Base-by-base conservation (phyloP, 1,140 invertebrate genomes). In the Orchesella cincta region DNA sequence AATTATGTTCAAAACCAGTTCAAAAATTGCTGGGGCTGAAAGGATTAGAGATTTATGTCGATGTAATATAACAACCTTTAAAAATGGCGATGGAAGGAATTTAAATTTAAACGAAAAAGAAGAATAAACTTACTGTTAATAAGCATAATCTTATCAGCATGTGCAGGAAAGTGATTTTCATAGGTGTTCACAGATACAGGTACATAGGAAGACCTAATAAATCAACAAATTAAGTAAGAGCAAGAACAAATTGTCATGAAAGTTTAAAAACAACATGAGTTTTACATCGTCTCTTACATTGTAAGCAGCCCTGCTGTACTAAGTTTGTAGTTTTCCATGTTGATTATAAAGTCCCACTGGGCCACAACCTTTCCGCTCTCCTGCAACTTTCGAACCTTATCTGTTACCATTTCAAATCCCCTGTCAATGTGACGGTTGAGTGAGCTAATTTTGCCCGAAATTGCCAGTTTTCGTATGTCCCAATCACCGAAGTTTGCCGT, bases 401-500 rank as follows among this genome's bases (percentile, higher is more conserved):
- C 2, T 8, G 62, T 67, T 67, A n/a, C 62, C 29, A 31, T 67
- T 29, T 67, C 62, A 67, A 67, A 67, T 29, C 26, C 62, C 33
- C 62, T 67, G 29, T 67, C 62, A 67, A 67, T 67, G 31, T 67
- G 62, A 67, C 62, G 62, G n/a, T 67, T 67, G 2, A 67, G 62
- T 5, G 1, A 5, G 8, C 8, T 1, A 3, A 67, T 5, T n/a
- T 67, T 31, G 5, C 62, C 62, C 1, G 62, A 29, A 8, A 67
- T 12, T 26, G 62, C 62, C 33, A 67, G 26, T 31, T 67, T 67
- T 5, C 62, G 26, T 29, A 67, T 29, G 23, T 67, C 62, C 62
- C 62, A 67, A 12, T 67, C 62, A 31, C 31, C 62, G 33, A 67
- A 67, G n/a, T 67, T 67, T 33, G 62, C 2, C 8, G 62, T 67